Conservation (phyloP, 2,797 vertebrate genomes). For the Gallinago nigripennis region DNA sequence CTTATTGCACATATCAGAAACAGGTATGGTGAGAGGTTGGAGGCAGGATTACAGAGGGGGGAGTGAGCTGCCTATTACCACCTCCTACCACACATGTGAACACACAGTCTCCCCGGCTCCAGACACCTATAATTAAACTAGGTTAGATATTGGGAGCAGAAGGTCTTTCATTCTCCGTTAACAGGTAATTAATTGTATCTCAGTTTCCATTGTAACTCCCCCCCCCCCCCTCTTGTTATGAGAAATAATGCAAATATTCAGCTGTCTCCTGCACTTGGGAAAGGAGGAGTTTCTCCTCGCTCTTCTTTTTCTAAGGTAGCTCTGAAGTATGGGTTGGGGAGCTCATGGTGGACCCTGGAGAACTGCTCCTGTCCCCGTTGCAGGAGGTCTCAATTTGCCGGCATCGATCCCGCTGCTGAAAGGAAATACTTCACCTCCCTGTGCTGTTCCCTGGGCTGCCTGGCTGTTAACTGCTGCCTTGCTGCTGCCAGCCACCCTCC, state of each 20-base stretch:
- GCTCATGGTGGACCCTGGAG: not conserved
- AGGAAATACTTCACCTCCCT: not conserved
- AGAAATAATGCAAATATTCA: not conserved
- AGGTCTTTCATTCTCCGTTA: constrained; percentile 12
- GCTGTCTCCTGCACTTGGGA: not conserved
- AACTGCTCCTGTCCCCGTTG: not conserved
- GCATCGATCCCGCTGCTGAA: not conserved
- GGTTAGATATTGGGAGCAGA: not conserved
- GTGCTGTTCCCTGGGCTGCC: not conserved
- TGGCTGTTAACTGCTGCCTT: not conserved
- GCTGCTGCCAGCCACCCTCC: not conserved
- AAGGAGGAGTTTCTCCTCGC: not conserved
- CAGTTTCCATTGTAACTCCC: not conserved
- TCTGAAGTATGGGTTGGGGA: not conserved
- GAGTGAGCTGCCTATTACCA: not conserved
- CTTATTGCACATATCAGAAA: constrained; percentile 32
- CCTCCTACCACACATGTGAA: constrained; percentile 1
- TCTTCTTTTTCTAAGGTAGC: not conserved
- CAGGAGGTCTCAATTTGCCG: not conserved
- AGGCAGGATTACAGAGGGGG: not conserved
- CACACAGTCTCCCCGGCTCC: not conserved
- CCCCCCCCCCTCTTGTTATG: not conserved
- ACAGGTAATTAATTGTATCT: constrained; percentile 14
- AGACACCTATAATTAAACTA: constrained; percentile 55
- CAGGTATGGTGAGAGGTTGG: constrained; percentile 4